Base-by-base conservation (phyloP, 2,113 vertebrate species). In the Paramormyrops kingsleyae region DNA sequence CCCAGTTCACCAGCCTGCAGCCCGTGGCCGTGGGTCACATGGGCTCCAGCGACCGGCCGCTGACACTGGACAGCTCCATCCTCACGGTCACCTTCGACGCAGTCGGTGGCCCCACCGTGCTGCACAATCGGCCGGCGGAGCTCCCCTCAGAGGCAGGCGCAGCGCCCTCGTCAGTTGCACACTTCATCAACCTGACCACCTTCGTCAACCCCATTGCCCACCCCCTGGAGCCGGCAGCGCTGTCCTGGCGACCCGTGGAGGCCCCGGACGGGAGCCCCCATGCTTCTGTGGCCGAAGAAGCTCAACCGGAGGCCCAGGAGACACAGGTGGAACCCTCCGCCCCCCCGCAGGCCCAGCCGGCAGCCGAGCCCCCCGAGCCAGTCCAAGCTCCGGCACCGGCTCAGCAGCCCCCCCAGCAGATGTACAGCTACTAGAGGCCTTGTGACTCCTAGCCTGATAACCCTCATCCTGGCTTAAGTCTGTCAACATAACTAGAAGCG, bases 161-260 rank as follows among this genome's bases (percentile, higher is more conserved):
- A 1, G 88, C 92, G 0, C 92, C 97, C 0, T 98, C 98, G 87
- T 97, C 99, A 0, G 97, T 99, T 39, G 97, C 99, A 0, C 98
- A 99, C 92, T 99, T 99, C 93, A 99, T 99, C 94, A 99, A 99
- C 92, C 96, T 99, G 50, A 97, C 98, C 94, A 98, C 98, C 6
- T 95, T 99, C 90, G 98, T 99, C 93, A 99, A 99, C 94, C 98
- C 98, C 90, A 97, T 99, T 90, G 93, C 97, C 5, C 97, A 92
- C 92, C 97, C 97, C 92, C 95, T 99, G 4, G 98, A 99, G 31
- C 96, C 96, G 85, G 97, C 97, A 4, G 96, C 97, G 0, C 94
- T 99, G 74, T 93, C 97, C 0, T 99, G 98, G 99, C 97, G 98
- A 92, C 96, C 98, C 0, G 96, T 99, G 12, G 47, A 94, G 2